A percentile compares a stretch with the other conserved stretches of the same genome.
These are phyloP conservation scores for Helicoverpa assulta DNA, from an alignment of 2,888 invertebrate species.

Conservation along the genomic window DNA sequence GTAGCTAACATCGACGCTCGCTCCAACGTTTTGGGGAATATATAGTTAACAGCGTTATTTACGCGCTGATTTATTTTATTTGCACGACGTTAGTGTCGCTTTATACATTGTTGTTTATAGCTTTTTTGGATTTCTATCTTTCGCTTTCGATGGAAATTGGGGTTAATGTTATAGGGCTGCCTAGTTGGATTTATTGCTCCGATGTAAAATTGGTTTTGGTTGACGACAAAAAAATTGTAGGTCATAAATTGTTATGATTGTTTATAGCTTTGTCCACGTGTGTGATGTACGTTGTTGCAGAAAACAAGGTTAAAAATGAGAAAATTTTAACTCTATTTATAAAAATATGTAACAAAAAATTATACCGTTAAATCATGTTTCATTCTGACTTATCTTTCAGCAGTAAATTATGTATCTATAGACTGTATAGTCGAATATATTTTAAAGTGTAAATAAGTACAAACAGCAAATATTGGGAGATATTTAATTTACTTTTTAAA, in stretches of 20 bases:
- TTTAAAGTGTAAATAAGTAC: conserved; percentile 35
- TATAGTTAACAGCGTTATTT: conserved; percentile 84
- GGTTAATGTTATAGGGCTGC: conserved; percentile 35
- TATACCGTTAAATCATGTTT: not conserved
- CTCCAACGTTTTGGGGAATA: conserved; percentile 75
- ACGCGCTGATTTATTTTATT: conserved; percentile 80
- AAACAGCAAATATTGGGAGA: conserved; percentile 28
- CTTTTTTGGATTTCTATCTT: conserved; percentile 56
- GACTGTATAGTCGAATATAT: not conserved
- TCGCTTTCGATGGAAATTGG: conserved; percentile 53
- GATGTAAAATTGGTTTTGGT: conserved; percentile 20
- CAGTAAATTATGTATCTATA: not conserved
- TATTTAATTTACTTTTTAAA: conserved; percentile 28
- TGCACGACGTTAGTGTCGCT: conserved; percentile 65
- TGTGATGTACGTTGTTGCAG: not conserved
- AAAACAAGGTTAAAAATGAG: not conserved
- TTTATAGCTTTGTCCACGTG: conserved; percentile 4
- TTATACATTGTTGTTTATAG: conserved; percentile 62
- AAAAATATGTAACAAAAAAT: not conserved
- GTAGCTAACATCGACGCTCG: conserved; percentile 77
- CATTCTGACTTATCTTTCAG: not conserved
- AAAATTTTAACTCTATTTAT: not conserved
- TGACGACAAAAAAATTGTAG: conserved; percentile 1
- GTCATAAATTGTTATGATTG: conserved; percentile 11
- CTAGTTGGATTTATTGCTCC: conserved; percentile 36